phyloP scores from a whole-genome alignment of 1,140 invertebrate species.

The honey bee (Apis mellifera) region DNA sequence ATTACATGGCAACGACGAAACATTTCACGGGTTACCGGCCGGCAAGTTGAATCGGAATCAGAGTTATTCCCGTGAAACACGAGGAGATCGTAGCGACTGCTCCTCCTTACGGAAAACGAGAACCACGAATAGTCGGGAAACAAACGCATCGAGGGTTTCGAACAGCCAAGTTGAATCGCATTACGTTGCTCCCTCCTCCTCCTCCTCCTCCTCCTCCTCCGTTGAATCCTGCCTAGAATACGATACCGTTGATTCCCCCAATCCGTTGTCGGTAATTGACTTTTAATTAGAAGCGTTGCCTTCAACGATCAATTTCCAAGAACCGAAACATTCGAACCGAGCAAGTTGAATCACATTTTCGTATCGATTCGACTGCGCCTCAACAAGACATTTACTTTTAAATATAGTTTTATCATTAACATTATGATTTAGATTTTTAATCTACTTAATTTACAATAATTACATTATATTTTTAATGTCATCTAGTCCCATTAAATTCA shows the following conservation, averaged over 20 bases:
- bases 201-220: too few relatives aligned
- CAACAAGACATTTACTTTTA: too few relatives aligned
- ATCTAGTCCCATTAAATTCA: too few relatives aligned
- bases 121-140: neutral
- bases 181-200: neutral
- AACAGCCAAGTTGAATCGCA: neutral
- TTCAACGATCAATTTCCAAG: neutral
- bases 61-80: neutral
- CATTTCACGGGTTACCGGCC: neutral
- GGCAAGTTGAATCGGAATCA: neutral
- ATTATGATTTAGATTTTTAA: too few relatives aligned
- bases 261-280: neutral
- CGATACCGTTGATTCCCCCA: neutral
- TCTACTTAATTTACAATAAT: too few relatives aligned
- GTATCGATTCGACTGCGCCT: too few relatives aligned
- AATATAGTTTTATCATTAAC: too few relatives aligned
- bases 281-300: neutral
- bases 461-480: too few relatives aligned
- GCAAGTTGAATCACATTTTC: too few relatives aligned
- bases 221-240: neutral
- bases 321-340: neutral
- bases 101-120: neutral
- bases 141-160: neutral
- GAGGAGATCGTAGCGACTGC: neutral
- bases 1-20: neutral